These are phyloP conservation scores for Wasmannia auropunctata DNA, from an alignment of 1,140 invertebrate genomes.

Conservation along the genomic window DNA sequence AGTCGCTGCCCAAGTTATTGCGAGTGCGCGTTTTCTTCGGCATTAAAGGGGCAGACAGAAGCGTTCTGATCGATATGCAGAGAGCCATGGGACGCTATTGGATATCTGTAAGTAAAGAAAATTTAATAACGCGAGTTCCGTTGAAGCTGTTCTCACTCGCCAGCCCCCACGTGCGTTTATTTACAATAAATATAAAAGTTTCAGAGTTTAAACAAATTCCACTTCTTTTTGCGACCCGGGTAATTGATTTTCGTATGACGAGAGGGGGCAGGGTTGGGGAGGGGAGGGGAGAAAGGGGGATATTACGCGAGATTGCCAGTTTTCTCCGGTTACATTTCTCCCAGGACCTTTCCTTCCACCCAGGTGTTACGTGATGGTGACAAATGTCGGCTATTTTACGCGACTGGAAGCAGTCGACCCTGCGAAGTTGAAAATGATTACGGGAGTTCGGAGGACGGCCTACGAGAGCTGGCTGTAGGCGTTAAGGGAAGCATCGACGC, in stretches of 20 bases:
- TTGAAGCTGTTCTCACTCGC: neutral
- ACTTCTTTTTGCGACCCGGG: neutral
- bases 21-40: constrained; percentile 54
- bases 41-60: constrained; percentile 65
- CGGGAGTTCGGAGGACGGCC: constrained; percentile 51
- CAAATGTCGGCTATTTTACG: neutral
- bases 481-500: constrained; percentile 65
- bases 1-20: constrained; percentile 50
- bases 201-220: neutral
- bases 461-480: constrained; percentile 68
- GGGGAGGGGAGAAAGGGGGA: neutral
- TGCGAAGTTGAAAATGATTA: constrained; percentile 17
- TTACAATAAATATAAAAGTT: neutral
- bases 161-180: neutral
- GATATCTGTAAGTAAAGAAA: constrained; percentile 65
- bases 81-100: constrained; percentile 73
- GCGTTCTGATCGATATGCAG: constrained; percentile 71
- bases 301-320: constrained; percentile 15
- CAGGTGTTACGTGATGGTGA: constrained; percentile 41
- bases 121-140: constrained; percentile 28
- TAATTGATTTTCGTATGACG: neutral
- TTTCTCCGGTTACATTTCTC: constrained; percentile 31
- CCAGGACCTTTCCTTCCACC: constrained; percentile 8
- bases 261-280: too few species aligned
- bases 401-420: neutral